phyloP scores from a whole-genome alignment of 2,888 invertebrate species.

The Graphium colonna region DNA sequence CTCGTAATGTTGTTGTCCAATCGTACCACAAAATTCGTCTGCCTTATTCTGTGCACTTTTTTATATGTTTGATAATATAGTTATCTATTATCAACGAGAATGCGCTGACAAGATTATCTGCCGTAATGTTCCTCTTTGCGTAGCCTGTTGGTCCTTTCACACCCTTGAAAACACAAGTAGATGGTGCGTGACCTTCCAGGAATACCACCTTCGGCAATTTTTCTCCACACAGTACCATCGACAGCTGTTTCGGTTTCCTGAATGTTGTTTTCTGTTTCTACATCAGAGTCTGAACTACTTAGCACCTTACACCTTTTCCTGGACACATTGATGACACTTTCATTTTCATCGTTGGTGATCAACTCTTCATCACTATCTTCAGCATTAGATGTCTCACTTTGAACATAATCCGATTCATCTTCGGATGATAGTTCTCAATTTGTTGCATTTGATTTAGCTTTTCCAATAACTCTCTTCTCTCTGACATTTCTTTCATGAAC shows the following conservation, averaged over 20 bases:
- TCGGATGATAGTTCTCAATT: neutral
- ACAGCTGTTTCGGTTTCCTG: neutral
- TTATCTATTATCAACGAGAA: neutral
- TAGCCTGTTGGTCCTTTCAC: neutral
- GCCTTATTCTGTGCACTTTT: neutral
- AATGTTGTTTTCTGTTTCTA: neutral
- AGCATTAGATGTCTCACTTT: neutral
- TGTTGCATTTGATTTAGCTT: conserved; percentile 4
- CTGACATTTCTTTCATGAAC: conserved; percentile 2
- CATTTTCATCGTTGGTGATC: neutral
- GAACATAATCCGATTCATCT: too few relatives aligned
- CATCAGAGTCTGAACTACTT: too few relatives aligned
- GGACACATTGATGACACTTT: neutral
- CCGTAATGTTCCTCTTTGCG: neutral
- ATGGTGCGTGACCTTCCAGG: neutral
- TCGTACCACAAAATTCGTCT: neutral
- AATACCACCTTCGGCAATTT: neutral
- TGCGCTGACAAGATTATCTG: neutral
- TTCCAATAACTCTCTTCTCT: conserved; percentile 6
- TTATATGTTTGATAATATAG: neutral
- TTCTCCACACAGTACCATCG: neutral
- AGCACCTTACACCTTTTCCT: too few relatives aligned
- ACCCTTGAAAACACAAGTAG: neutral
- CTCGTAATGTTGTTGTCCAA: neutral
- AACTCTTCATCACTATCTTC: neutral